Percentiles rank a stretch among this genome's conserved stretches.
phyloP scores from a whole-genome alignment of 2,888 invertebrate genomes.

The Drosophila ustulata region DNA sequence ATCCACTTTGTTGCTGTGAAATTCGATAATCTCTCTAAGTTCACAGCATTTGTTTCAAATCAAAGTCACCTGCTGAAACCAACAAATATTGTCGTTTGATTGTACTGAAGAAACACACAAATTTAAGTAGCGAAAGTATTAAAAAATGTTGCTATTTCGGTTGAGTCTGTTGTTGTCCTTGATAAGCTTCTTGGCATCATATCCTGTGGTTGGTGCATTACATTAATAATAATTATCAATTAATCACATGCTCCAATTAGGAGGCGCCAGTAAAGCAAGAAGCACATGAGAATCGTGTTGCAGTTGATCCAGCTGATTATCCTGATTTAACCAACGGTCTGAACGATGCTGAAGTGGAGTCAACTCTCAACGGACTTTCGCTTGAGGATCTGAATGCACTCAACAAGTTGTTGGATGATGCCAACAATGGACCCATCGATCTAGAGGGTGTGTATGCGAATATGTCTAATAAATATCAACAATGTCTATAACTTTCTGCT shows the following conservation, averaged over 20 bases:
- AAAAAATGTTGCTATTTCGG: constrained; percentile 49
- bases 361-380: constrained; percentile 75
- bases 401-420: constrained; percentile 71
- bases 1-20: background rate
- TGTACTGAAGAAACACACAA: constrained; percentile 26
- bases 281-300: background rate
- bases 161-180: constrained; percentile 29
- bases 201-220: constrained; percentile 44
- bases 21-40: background rate
- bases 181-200: constrained; percentile 19
- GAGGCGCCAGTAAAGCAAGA: constrained; percentile 20
- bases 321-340: constrained; percentile 70
- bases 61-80: constrained; percentile 11
- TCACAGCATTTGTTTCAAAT: background rate
- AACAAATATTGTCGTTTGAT: constrained; percentile 13
- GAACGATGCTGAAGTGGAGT: constrained; percentile 78
- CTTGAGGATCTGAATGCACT: constrained; percentile 75
- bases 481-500: constrained; percentile 16
- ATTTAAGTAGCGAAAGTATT: constrained; percentile 32
- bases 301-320: constrained; percentile 42
- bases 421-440: constrained; percentile 44
- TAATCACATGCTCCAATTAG: constrained; percentile 1
- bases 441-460: constrained; percentile 34
- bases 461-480: too few relatives aligned
- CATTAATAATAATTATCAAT: too few relatives aligned